Percentiles rank a stretch among this genome's conserved stretches.
Conservation (phyloP, 1,140 invertebrate genomes). For the Drosophila bocqueti region DNA sequence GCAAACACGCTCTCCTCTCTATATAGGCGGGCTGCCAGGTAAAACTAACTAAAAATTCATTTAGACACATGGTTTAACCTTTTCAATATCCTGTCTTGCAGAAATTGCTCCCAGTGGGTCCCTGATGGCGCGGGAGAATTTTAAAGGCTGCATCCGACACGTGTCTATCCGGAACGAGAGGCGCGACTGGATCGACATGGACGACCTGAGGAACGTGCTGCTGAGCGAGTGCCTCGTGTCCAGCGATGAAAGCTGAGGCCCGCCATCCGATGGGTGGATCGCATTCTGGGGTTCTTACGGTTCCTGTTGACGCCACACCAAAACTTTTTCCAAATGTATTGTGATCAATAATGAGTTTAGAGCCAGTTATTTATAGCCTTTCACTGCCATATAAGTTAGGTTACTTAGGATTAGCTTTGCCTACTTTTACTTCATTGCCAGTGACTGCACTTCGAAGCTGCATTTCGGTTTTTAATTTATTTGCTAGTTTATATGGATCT, state of each 20-base stretch:
- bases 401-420: conserved; percentile 32
- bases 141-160: conserved; percentile 96
- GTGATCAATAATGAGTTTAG: conserved; percentile 77
- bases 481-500: conserved; percentile 6
- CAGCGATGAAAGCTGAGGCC: conserved; percentile 64
- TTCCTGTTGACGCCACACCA: conserved; percentile 75
- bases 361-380: conserved; percentile 54
- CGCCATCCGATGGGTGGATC: conserved; percentile 2
- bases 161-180: conserved; percentile 89
- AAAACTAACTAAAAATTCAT: not conserved
- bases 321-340: conserved; percentile 83
- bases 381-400: conserved; percentile 78
- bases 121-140: conserved; percentile 90
- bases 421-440: conserved; percentile 50
- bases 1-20: conserved; percentile 88
- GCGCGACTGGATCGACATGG: conserved; percentile 94
- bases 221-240: conserved; percentile 90
- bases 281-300: conserved; percentile 30
- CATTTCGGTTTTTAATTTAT: conserved; percentile 40
- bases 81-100: conserved; percentile 73
- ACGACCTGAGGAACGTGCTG: conserved; percentile 92
- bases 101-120: conserved; percentile 89
- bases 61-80: not conserved
- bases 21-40: conserved; percentile 95
- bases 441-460: conserved; percentile 73